Base-by-base conservation (phyloP, 2,113 vertebrate genomes). In the Perccottus glenii region DNA sequence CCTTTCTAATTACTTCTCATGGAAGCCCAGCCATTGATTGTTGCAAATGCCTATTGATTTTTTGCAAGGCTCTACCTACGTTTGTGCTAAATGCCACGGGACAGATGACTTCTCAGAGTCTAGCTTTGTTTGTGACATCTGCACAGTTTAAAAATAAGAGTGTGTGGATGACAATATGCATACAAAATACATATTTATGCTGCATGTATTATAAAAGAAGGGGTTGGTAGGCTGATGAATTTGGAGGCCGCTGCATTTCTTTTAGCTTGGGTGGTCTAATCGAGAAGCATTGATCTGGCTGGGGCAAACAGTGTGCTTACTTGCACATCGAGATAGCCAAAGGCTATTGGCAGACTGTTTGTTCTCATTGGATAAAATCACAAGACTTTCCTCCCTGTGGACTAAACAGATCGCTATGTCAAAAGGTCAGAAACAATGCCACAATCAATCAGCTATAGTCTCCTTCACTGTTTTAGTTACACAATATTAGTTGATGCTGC, bases 1-100 rank as follows among this genome's bases (percentile, higher is more conserved):
- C 82, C 82, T 87, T 85, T 85, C 77, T 89, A 89, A 89, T 89
- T 85, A 87, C 87, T 84, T 80, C 85, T 90, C 84, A 84, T 84
- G 80, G 86, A 85, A 88, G 83, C 71, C 73, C 55, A 9, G 51
- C 44, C 49, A 89, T 89, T 78, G 89, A 90, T 86, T 83, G 73
- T 80, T 89, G 85, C 87, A 84, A 85, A 89, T 85, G 80, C 75
- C 16, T 52, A 90, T 90, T 73, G 86, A 90, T 90, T 87, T 84
- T 80, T 63, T 61, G 70, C 64, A 48, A 53, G 67, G 64, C 83
- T 73, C 73, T 67, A 64, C 68, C 71, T 77, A 87, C 70, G 65
- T 84, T 74, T 74, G 62, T 65, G 72, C 77, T 81, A 79, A 84
- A 88, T 87, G 67, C 77, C 78, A 71, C 11, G n/a, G 75, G 71